phyloP scores from a whole-genome alignment of 2,797 vertebrate genomes.

The Enteromius trimaculatus region DNA sequence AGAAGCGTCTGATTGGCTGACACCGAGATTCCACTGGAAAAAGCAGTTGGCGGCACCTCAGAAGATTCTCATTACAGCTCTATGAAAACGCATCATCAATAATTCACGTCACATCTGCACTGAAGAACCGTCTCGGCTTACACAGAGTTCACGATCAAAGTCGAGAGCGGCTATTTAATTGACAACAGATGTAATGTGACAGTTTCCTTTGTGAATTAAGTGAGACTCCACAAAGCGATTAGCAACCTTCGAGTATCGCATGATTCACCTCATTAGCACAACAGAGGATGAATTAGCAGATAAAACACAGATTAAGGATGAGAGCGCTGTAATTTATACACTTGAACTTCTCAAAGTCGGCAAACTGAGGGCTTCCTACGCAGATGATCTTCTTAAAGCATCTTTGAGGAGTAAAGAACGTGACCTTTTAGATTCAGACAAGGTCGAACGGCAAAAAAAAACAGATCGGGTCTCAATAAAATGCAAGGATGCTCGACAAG shows the following conservation, averaged over 20 bases:
- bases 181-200: constrained; percentile 25
- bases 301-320: constrained; percentile 37
- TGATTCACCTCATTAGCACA: constrained; percentile 46
- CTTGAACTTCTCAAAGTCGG: constrained; percentile 58
- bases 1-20: constrained; percentile 30
- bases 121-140: constrained; percentile 21
- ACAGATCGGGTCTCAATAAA: background rate
- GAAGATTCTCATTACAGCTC: constrained; percentile 24
- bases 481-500: constrained; percentile 44
- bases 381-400: constrained; percentile 1
- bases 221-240: constrained; percentile 30
- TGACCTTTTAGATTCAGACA: constrained; percentile 24
- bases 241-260: constrained; percentile 25
- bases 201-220: constrained; percentile 39
- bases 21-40: constrained; percentile 17
- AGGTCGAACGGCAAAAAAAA: background rate
- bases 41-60: background rate
- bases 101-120: constrained; percentile 10
- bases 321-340: constrained; percentile 47
- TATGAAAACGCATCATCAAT: constrained; percentile 17
- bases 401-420: constrained; percentile 11
- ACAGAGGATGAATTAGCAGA: constrained; percentile 42
- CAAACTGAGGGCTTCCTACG: constrained; percentile 38
- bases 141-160: background rate
- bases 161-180: background rate